Evolutionary conservation across 2,888 invertebrate species (phyloP).

Genomic region (Gibbula magus): DNA sequence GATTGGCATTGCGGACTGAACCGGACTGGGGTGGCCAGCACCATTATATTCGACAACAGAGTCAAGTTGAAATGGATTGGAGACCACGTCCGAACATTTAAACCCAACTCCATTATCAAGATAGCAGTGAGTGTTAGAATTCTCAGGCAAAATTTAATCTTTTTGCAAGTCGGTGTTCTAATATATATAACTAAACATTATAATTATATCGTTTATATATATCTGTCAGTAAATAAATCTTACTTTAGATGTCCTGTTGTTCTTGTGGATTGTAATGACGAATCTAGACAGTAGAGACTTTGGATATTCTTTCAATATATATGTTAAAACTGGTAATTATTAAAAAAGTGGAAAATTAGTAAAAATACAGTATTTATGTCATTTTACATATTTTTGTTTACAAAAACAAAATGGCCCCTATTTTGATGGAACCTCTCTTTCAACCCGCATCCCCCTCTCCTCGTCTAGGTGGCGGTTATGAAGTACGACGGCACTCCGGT

Average conservation of each 20-base stretch:
- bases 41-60: constrained; percentile 91
- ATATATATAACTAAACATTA: background rate
- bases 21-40: constrained; percentile 85
- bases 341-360: too few relatives aligned
- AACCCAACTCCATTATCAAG: constrained; percentile 93
- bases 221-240: too few relatives aligned
- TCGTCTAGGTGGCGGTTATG: constrained; percentile 85
- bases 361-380: too few relatives aligned
- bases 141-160: background rate
- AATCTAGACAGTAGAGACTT: background rate
- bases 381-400: too few relatives aligned
- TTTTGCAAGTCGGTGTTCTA: background rate
- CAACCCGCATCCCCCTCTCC: background rate
- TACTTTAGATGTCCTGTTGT: too few relatives aligned
- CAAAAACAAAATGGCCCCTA: background rate
- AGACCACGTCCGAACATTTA: constrained; percentile 93
- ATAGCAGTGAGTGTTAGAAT: constrained; percentile 82
- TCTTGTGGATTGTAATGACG: background rate
- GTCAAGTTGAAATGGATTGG: constrained; percentile 90
- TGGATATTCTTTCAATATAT: background rate
- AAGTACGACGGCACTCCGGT: constrained; percentile 89
- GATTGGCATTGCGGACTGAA: constrained; percentile 74
- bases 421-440: background rate
- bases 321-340: too few relatives aligned
- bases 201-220: background rate